Conservation (phyloP, 2,888 invertebrate genomes). For the Apomyelois bistriatella region DNA sequence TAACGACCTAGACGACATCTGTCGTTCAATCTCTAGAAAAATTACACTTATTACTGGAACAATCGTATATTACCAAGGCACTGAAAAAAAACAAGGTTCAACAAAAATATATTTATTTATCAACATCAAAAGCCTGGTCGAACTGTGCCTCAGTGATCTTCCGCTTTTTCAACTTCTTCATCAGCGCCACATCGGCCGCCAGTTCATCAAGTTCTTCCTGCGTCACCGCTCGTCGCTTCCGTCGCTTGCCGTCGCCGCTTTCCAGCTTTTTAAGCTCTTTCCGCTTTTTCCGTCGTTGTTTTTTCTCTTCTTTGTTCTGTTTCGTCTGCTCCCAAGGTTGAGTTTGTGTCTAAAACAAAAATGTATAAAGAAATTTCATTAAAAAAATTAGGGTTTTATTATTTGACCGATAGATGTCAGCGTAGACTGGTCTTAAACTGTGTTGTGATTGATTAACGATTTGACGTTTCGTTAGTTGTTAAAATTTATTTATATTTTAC, state of each 20-base stretch:
- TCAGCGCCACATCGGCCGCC: slow-evolving; percentile 88
- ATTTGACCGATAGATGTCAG: too few species aligned
- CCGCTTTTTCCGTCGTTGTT: slow-evolving; percentile 81
- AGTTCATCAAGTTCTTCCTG: slow-evolving; percentile 88
- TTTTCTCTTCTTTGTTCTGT: slow-evolving; percentile 83
- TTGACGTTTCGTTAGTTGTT: too few species aligned
- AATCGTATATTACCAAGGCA: too few species aligned
- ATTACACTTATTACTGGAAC: too few species aligned
- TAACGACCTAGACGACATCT: too few species aligned
- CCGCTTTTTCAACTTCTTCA: slow-evolving; percentile 92
- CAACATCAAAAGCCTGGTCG: slow-evolving; percentile 80
- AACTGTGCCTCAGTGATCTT: slow-evolving; percentile 86
- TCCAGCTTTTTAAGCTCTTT: slow-evolving; percentile 77
- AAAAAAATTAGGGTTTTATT: neutral
- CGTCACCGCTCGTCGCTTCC: slow-evolving; percentile 68
- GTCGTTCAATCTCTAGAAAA: too few species aligned
- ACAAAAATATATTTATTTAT: slow-evolving; percentile 38
- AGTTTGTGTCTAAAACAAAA: slow-evolving; percentile 66
- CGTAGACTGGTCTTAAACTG: too few species aligned
- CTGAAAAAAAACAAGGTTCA: neutral
- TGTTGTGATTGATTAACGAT: too few species aligned
- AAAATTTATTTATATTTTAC: too few species aligned
- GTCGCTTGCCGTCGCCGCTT: slow-evolving; percentile 71
- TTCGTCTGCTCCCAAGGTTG: slow-evolving; percentile 90
- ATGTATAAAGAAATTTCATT: neutral